These are phyloP conservation scores for Cuculus canorus DNA, from an alignment of 2,797 vertebrate genomes.

Conservation along the genomic window DNA sequence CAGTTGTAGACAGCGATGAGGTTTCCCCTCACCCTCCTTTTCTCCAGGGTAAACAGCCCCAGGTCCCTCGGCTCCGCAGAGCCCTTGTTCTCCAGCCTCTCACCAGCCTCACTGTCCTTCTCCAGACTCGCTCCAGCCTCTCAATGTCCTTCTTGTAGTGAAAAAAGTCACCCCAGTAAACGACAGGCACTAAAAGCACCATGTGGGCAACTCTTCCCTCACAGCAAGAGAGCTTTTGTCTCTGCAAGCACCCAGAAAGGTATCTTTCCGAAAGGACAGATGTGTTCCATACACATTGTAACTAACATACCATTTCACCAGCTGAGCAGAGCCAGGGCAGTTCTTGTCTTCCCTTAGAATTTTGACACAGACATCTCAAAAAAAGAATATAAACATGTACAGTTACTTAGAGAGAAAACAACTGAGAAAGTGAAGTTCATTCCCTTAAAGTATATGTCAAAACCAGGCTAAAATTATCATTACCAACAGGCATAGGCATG, in stretches of 20 bases:
- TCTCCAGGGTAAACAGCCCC: no score
- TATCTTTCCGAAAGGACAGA: not conserved
- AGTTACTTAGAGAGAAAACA: not conserved
- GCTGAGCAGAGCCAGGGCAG: slow-evolving; percentile 88
- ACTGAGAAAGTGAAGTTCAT: not conserved
- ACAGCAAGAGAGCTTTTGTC: not conserved
- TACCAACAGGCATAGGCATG: fast-evolving
- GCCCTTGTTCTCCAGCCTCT: no score
- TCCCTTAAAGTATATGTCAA: not conserved
- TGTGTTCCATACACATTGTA: not conserved
- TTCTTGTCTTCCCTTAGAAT: slow-evolving; percentile 88
- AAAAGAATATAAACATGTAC: not conserved
- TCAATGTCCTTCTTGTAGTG: no score
- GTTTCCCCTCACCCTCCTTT: no score
- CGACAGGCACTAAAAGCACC: not conserved
- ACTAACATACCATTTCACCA: slow-evolving; percentile 87
- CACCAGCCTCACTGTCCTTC: no score
- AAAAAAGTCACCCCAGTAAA: not conserved
- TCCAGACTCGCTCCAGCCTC: no score
- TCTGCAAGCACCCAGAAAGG: not conserved
- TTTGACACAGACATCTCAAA: slow-evolving; percentile 90
- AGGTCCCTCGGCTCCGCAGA: no score
- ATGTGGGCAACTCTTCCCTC: not conserved
- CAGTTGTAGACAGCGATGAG: no score
- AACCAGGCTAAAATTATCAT: not conserved